These are phyloP conservation scores for Aphidius gifuensis DNA, from an alignment of 1,140 invertebrate species.

Conservation along the genomic window DNA sequence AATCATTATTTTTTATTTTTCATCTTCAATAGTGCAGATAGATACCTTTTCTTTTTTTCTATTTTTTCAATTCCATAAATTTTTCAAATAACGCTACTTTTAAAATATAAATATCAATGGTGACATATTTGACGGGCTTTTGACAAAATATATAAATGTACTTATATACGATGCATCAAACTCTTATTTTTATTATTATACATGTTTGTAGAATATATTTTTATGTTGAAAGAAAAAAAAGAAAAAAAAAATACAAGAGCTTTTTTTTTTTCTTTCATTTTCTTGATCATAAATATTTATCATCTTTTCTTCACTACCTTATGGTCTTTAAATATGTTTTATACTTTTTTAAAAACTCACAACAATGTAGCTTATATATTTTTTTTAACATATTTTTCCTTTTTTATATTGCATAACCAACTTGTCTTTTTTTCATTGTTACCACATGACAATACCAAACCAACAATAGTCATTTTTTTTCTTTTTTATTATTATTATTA, in stretches of 20 bases:
- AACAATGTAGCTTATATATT: slow-evolving; percentile 14
- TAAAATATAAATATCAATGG: slow-evolving; percentile 1
- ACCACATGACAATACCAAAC: slow-evolving; percentile 18
- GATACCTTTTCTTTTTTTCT: background rate
- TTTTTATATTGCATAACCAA: slow-evolving; percentile 8
- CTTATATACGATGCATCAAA: too few relatives aligned
- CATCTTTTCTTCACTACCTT: slow-evolving; percentile 4
- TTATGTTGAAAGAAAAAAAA: background rate
- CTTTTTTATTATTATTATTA: background rate
- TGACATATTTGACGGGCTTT: slow-evolving; percentile 8
- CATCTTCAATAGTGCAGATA: background rate
- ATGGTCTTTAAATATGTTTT: slow-evolving; percentile 27
- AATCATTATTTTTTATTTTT: background rate
- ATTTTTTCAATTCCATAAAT: slow-evolving; percentile 4
- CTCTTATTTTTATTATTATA: too few relatives aligned
- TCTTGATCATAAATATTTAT: slow-evolving; percentile 20
- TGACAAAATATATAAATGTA: background rate
- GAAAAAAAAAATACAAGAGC: background rate
- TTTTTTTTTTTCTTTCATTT: too few relatives aligned
- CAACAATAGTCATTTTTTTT: slow-evolving; percentile 22
- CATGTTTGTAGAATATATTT: slow-evolving; percentile 3
- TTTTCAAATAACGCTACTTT: background rate
- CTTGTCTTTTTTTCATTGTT: slow-evolving; percentile 23
- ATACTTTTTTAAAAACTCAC: slow-evolving; percentile 10
- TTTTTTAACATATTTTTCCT: background rate